Conservation (phyloP, 2,888 invertebrate genomes). For the Hypercompe scribonia region DNA sequence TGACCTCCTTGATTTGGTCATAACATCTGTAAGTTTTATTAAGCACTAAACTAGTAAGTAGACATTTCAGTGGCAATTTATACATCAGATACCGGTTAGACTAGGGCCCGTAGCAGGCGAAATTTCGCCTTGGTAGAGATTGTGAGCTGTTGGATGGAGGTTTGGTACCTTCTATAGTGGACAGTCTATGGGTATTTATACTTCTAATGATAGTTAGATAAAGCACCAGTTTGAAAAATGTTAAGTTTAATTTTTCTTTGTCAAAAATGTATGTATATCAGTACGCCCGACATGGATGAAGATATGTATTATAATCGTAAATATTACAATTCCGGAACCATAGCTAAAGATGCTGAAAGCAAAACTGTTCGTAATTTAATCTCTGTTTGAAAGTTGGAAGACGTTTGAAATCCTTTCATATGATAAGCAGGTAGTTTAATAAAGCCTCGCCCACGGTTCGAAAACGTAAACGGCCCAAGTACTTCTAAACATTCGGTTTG, state of each 20-base stretch:
- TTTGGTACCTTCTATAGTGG: constrained; percentile 59
- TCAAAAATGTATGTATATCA: constrained; percentile 36
- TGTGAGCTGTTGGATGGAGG: constrained; percentile 44
- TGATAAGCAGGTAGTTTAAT: constrained; percentile 57
- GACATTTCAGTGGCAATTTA: constrained; percentile 69
- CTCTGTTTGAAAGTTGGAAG: constrained; percentile 36
- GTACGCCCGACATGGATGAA: background rate
- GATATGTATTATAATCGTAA: background rate
- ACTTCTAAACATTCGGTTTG: constrained; percentile 51
- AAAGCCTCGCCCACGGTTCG: constrained; percentile 69
- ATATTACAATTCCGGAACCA: constrained; percentile 1
- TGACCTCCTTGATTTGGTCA: constrained; percentile 18
- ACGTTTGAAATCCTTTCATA: constrained; percentile 43
- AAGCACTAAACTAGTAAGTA: constrained; percentile 54
- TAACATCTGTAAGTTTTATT: constrained; percentile 38
- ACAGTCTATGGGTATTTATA: constrained; percentile 55
- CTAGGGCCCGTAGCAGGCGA: constrained; percentile 65
- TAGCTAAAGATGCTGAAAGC: constrained; percentile 5
- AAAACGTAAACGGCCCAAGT: constrained; percentile 16
- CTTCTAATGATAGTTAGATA: constrained; percentile 69
- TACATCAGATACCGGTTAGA: constrained; percentile 69
- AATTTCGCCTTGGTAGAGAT: constrained; percentile 56
- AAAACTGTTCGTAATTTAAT: constrained; percentile 31
- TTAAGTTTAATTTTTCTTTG: constrained; percentile 76
- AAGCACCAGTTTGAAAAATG: constrained; percentile 73